A percentile compares a stretch with the other conserved stretches of the same genome.
Evolutionary conservation across 2,797 vertebrate species (phyloP).

Genomic region (Argyrosomus regius): DNA sequence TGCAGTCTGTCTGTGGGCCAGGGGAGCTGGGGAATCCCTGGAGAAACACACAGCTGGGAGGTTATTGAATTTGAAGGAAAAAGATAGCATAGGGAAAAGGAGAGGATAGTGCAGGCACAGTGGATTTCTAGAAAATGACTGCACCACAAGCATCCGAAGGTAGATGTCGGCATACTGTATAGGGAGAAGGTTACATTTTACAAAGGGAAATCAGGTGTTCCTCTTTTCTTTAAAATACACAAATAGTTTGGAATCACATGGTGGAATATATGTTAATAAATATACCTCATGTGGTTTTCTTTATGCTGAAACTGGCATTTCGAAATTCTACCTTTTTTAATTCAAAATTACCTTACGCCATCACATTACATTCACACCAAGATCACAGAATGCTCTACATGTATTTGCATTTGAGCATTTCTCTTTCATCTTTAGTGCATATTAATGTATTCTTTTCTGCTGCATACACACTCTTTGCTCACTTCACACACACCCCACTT

Average conservation of each 20-base stretch:
- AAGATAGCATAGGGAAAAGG: slow-evolving; percentile 58
- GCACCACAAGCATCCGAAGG: slow-evolving; percentile 32
- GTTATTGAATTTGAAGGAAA: slow-evolving; percentile 80
- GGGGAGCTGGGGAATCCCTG: slow-evolving; percentile 77
- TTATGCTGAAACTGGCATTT: slow-evolving; percentile 27
- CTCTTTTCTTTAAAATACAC: slow-evolving; percentile 20
- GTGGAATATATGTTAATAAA: slow-evolving; percentile 35
- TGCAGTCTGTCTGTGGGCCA: slow-evolving; percentile 79
- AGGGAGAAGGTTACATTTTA: slow-evolving; percentile 31
- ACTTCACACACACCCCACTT: slow-evolving; percentile 32
- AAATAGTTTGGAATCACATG: slow-evolving; percentile 35
- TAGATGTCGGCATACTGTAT: slow-evolving; percentile 14
- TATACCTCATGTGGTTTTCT: slow-evolving; percentile 26
- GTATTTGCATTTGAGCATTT: slow-evolving; percentile 68
- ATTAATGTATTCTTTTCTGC: slow-evolving; percentile 65
- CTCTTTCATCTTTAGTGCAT: slow-evolving; percentile 70
- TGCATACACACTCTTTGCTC: slow-evolving; percentile 49
- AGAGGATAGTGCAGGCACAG: slow-evolving; percentile 41
- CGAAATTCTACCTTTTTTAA: slow-evolving; percentile 44
- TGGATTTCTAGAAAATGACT: slow-evolving; percentile 56
- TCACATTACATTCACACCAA: slow-evolving; percentile 55
- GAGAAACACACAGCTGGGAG: slow-evolving; percentile 81
- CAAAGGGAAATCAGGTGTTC: slow-evolving; percentile 42
- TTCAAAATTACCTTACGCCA: slow-evolving; percentile 47
- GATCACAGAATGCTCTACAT: slow-evolving; percentile 58